Conservation (phyloP, 2,113 vertebrate genomes). For the Saimiri boliviensis region DNA sequence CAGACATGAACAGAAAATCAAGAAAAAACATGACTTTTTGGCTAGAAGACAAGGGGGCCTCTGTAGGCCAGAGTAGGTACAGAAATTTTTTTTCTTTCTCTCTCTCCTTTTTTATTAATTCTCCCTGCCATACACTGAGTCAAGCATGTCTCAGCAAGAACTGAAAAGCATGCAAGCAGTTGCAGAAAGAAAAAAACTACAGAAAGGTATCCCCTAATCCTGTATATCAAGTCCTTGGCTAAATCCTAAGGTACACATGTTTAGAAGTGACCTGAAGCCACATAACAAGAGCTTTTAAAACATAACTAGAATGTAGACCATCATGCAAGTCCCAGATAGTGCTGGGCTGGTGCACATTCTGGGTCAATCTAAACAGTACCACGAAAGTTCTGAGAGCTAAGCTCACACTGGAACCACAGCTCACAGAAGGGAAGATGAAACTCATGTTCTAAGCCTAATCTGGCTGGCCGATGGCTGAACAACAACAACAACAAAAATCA, state of each 20-base stretch:
- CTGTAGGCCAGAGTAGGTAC: neutral
- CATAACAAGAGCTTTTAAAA: neutral
- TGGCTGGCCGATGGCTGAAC: neutral
- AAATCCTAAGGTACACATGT: neutral
- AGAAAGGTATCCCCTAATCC: neutral
- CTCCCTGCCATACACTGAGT: neutral
- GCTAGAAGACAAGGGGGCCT: neutral
- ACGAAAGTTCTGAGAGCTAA: neutral
- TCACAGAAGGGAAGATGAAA: neutral
- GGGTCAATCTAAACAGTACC: rapidly evolving
- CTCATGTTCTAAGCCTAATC: neutral
- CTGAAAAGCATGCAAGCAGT: neutral
- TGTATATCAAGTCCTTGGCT: neutral
- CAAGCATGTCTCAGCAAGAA: neutral
- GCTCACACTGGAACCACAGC: neutral
- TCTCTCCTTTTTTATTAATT: neutral
- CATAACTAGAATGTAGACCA: neutral
- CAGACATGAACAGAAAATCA: neutral
- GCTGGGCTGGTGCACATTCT: rapidly evolving
- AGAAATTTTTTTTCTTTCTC: neutral
- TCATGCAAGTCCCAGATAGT: neutral
- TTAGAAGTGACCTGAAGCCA: neutral
- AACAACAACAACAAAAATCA: neutral
- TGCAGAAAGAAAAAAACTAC: neutral
- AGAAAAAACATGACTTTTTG: neutral